phyloP scores from a whole-genome alignment of 1,140 invertebrate species.

The Caerostris darwini region DNA sequence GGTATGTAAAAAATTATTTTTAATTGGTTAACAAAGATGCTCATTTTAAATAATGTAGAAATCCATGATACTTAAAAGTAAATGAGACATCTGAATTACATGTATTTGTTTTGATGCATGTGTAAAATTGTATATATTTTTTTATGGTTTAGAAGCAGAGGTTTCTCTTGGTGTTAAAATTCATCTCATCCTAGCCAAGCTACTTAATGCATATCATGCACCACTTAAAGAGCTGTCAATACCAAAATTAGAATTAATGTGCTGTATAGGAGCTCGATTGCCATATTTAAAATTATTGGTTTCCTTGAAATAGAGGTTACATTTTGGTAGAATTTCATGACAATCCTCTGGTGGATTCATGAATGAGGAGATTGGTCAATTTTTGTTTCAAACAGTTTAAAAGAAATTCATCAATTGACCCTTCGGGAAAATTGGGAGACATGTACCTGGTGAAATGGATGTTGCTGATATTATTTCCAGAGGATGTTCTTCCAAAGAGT shows the following conservation, averaged over 20 bases:
- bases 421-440: neutral
- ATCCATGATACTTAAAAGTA: neutral
- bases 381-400: conserved; percentile 46
- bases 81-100: neutral
- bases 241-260: too few species aligned
- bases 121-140: too few species aligned
- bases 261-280: too few species aligned
- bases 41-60: neutral
- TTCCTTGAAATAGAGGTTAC: neutral
- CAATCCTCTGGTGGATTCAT: conserved; percentile 60
- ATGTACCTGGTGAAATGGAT: too few species aligned
- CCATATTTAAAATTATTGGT: too few species aligned
- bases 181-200: neutral
- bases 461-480: conserved; percentile 37
- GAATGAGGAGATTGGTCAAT: conserved; percentile 1
- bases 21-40: neutral
- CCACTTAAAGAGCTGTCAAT: too few species aligned
- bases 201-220: too few species aligned
- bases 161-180: neutral
- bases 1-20: neutral
- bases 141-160: neutral
- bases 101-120: too few species aligned
- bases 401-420: conserved; percentile 18
- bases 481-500: neutral
- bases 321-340: conserved; percentile 47